Evolutionary conservation across 2,888 invertebrate genomes (phyloP).

Genomic region (Lasioglossum villosulum): DNA sequence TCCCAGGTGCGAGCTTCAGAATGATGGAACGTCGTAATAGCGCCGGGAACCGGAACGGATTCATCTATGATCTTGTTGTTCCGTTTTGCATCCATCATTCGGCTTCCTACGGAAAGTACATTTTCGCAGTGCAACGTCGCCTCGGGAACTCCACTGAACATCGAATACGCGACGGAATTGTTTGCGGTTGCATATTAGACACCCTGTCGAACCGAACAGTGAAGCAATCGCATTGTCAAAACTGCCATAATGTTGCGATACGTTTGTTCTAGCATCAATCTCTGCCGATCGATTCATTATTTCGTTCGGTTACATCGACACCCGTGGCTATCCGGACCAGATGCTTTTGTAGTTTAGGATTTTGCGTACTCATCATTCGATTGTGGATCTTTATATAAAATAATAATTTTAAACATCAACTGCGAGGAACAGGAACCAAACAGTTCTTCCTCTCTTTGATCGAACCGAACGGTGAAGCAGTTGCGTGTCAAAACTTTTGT

Average conservation of each 20-base stretch:
- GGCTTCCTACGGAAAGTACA: slow-evolving; percentile 24
- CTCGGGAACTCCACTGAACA: neutral
- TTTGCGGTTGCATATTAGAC: neutral
- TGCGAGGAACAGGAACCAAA: too few species aligned
- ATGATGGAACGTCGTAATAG: slow-evolving; percentile 48
- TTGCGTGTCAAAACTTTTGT: neutral
- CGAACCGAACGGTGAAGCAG: neutral
- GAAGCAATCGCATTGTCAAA: neutral
- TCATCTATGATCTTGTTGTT: slow-evolving; percentile 52
- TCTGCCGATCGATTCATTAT: neutral
- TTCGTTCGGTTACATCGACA: neutral
- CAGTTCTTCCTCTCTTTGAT: too few species aligned
- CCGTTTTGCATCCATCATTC: slow-evolving; percentile 49
- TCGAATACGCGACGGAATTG: neutral
- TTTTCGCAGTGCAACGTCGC: neutral
- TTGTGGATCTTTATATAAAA: too few species aligned
- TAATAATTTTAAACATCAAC: too few species aligned
- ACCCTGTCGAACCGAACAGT: neutral
- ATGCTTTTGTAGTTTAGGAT: neutral
- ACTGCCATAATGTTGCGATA: neutral
- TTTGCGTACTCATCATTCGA: too few species aligned
- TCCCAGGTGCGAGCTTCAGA: slow-evolving; percentile 25
- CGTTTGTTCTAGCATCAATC: neutral
- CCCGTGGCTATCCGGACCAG: neutral
- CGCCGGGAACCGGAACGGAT: slow-evolving; percentile 6